Percentiles rank a stretch among this genome's conserved stretches.
Conservation (phyloP, 2,797 vertebrate genomes). For the Urophycis tenuis region DNA sequence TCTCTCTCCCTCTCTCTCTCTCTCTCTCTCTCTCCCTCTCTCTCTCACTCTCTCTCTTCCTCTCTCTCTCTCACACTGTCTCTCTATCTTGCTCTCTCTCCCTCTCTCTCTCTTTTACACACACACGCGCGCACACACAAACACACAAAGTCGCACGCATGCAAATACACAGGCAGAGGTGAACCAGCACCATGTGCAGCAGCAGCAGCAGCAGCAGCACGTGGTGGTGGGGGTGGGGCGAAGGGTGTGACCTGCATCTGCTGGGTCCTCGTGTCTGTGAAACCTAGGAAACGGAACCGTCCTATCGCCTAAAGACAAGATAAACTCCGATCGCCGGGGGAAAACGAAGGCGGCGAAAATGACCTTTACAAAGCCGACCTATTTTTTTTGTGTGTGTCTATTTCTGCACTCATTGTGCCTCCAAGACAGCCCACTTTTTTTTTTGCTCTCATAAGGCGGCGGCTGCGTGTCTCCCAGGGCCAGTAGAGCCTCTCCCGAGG, state of each 20-base stretch:
- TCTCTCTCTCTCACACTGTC: background rate
- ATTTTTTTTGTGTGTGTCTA: too few species aligned
- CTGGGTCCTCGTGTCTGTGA: slow-evolving; percentile 42
- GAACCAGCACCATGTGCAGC: slow-evolving; percentile 16
- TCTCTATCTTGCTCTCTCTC: background rate
- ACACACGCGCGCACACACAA: background rate
- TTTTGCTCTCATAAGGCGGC: too few species aligned
- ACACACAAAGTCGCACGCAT: background rate
- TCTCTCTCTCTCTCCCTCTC: too few species aligned
- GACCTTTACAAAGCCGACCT: too few species aligned
- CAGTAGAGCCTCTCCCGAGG: too few species aligned
- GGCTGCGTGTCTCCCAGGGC: too few species aligned
- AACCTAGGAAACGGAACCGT: slow-evolving; percentile 63
- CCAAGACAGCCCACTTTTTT: too few species aligned
- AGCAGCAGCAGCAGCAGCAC: slow-evolving; percentile 43
- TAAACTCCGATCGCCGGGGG: too few species aligned
- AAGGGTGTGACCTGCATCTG: slow-evolving; percentile 23
- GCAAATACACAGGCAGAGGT: slow-evolving; percentile 25
- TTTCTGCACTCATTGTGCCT: too few species aligned
- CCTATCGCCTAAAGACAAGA: too few species aligned
- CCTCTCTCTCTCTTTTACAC: background rate
- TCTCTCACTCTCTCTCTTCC: background rate
- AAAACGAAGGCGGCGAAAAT: too few species aligned
- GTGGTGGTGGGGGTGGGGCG: slow-evolving; percentile 33
- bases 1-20: background rate